Conservation (phyloP, 2,888 invertebrate species). For the Phyllotreta striolata region DNA sequence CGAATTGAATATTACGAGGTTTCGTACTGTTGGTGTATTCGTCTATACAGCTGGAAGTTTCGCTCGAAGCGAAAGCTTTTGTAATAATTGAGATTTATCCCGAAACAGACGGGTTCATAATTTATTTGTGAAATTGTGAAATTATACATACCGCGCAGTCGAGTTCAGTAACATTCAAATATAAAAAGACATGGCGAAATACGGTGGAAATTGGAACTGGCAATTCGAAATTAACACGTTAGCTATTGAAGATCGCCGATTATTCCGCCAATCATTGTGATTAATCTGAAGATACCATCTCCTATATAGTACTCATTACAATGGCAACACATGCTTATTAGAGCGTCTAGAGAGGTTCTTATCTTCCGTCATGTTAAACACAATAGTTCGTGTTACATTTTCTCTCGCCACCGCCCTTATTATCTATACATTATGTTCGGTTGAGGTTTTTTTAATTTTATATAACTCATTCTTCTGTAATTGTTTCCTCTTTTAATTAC, state of each 20-base stretch:
- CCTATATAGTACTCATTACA: conserved; percentile 45
- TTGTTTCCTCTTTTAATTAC: no score
- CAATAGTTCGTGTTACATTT: conserved; percentile 22
- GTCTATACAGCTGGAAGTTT: conserved; percentile 17
- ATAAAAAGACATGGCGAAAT: no score
- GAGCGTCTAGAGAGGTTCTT: conserved; percentile 33
- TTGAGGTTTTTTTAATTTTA: no score
- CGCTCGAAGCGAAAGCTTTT: conserved; percentile 12
- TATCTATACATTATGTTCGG: no score
- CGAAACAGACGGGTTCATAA: conserved; percentile 20
- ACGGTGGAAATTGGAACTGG: no score
- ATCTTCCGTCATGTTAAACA: conserved; percentile 21
- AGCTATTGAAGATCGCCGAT: conserved; percentile 31
- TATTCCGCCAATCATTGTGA: conserved; percentile 45
- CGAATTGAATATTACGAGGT: conserved; percentile 40
- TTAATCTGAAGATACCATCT: conserved; percentile 45
- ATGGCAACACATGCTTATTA: conserved; percentile 40
- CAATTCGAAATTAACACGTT: conserved; percentile 3
- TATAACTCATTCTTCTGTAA: no score
- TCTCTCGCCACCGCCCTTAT: conserved; percentile 16
- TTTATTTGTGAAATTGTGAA: conserved; percentile 10
- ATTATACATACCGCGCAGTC: not conserved
- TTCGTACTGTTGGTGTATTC: conserved; percentile 27
- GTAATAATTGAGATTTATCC: conserved; percentile 19
- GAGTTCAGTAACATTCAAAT: not conserved